Evolutionary conservation across 2,888 invertebrate genomes (phyloP), one percentile per base, ranked within the genome.

Genomic region (Apantesis nais): DNA sequence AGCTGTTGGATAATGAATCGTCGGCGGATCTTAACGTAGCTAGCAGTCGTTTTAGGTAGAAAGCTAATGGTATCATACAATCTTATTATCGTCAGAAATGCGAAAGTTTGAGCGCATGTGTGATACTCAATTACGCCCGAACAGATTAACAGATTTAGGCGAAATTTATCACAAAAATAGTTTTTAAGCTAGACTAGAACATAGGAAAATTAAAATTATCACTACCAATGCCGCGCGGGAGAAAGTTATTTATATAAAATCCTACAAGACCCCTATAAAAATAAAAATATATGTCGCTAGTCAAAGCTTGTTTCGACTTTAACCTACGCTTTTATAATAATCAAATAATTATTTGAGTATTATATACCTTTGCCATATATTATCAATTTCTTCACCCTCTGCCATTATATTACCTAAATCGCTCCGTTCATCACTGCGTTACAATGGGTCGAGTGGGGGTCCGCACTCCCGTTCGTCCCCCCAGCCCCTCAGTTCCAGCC

Each of bases 361-460:
- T 72, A 73, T 61, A 63, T 41, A 63, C 68, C 66, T 66, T 39
- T 22, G n/a, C 61, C 67, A 65, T 73, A 70, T 70, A 70, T 63
- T 68, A 41, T 70, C 76, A 73, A 77, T 79, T 77, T 72, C 79
- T 76, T 78, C 72, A 69, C 74, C 82, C 74, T 61, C 73, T 31
- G 61, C 73, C 75, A 82, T 81, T 82, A 81, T 75, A 83, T 81
- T 76, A 81, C 66, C 80, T 76, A 79, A 81, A 79, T 83, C 76
- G 83, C 64, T 66, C 76, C 76, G 75, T 81, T 83, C 76, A 79
- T 81, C 80, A 81, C 78, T 44, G 66, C 55, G 37, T 39, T 65
- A 83, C 79, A 74, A 75, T 73, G 70, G 79, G 76, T 71, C 63
- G 61, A 39, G 25, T 14, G 62, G 25, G 52, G 70, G 55, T 29